Conservation (phyloP, 2,888 invertebrate species). For the Suillia variegata region DNA sequence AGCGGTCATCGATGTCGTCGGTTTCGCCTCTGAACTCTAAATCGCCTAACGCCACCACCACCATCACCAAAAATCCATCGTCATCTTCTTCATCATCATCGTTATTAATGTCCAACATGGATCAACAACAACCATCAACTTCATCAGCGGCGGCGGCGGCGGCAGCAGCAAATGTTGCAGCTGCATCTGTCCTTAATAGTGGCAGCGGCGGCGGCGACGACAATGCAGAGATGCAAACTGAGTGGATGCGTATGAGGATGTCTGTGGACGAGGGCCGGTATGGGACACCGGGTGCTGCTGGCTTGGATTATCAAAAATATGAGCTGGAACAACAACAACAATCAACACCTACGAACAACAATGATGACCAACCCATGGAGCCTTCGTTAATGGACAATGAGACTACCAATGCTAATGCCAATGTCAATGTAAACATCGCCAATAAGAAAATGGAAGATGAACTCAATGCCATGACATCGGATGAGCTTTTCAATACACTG, state of each 20-base stretch:
- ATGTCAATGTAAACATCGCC: conserved; percentile 23
- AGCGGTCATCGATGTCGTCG: conserved; percentile 57
- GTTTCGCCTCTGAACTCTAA: conserved; percentile 34
- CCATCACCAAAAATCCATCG: conserved; percentile 36
- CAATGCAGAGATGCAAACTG: conserved; percentile 57
- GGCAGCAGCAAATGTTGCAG: conserved; percentile 29
- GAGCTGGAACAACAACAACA: conserved; percentile 49
- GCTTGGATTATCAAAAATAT: conserved; percentile 59
- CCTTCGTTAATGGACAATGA: conserved; percentile 48
- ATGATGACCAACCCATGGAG: conserved; percentile 47
- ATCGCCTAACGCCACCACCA: conserved; percentile 22
- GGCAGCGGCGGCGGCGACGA: conserved; percentile 43
- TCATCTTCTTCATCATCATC: conserved; percentile 41
- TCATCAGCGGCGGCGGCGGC: conserved; percentile 41
- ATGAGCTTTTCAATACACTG: conserved; percentile 65
- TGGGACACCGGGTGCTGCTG: conserved; percentile 70
- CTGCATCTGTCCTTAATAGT: conserved; percentile 36
- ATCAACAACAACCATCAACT: conserved; percentile 43
- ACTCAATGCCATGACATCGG: conserved; percentile 51
- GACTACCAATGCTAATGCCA: conserved; percentile 39
- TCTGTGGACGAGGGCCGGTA: conserved; percentile 66
- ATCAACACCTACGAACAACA: conserved; percentile 30
- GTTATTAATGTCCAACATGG: conserved; percentile 35
- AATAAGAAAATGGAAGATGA: conserved; percentile 49
- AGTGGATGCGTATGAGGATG: conserved; percentile 61